Evolutionary conservation across 2,797 vertebrate species (phyloP), one percentile per base, ranked within the genome.

Genomic region (Phrynocephalus forsythii): DNA sequence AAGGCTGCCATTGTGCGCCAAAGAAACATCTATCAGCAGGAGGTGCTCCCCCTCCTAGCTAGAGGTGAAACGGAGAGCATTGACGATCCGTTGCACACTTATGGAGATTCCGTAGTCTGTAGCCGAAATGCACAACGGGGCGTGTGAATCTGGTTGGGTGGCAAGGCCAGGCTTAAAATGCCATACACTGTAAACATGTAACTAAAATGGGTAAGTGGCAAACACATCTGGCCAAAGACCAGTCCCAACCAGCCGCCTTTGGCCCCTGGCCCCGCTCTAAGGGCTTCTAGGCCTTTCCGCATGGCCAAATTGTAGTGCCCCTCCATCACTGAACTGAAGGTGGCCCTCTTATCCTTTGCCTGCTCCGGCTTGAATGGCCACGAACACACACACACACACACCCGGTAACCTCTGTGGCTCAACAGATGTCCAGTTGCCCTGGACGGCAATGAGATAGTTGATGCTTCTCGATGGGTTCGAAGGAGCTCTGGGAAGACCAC

Each of bases 1-100:
- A 60, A 81, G 78, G 0, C 2, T 84, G 75, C 48, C n/a, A n/a
- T 1, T 83, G 72, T 20, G 2, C 8, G 79, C 71, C 83, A 71
- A 28, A 3, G 24, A 15, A 60, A 38, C 72, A 6, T 38, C 18
- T 1, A 56, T 56, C 0, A 11, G 52, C 9, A 15, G 1, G 24
- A 20, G 30, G 33, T 5, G 22, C 20, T 67, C 56, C 66, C 50
- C 60, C 60, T 63, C 60, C 15, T 5, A 15, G 8, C 30, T 50
- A 22, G 13, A 78, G 24, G 28, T 68, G 48, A 69, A 84, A 63
- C 11, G 4, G 20, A 63, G 68, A 72, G 68, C 67, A 71, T 71
- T 11, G 6, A 6, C 24, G 44, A 8, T 72, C 15, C 26, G 9
- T 56, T 26, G 8, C 68, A 20, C 5, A 9, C 13, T 3, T 18